Evolutionary conservation across 2,888 invertebrate genomes (phyloP), one percentile per base, ranked within the genome.

Genomic region (Dasypogon diadema): DNA sequence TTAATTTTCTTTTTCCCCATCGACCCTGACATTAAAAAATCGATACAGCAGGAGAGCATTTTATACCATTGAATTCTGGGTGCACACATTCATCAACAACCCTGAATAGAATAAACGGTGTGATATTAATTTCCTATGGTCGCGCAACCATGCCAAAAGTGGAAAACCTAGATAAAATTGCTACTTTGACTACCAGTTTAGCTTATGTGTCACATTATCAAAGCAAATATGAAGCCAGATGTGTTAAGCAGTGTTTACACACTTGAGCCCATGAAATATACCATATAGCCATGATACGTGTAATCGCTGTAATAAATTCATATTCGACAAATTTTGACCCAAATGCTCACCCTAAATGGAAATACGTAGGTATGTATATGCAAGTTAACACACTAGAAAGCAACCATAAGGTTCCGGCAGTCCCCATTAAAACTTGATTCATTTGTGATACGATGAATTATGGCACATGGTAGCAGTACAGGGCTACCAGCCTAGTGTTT

Each of bases 351-450:
- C 42, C 42, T 42, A 42, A 42, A 42, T 42, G 12, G 42, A 42
- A 42, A 30, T 30, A 30, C 30, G 30, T 30, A 8, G 30, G 30
- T 30, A 30, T 8, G 2, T 12, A 42, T 12, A 42, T 42, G 42
- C 42, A 12, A 3, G 42, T 8, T 42, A 42, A 12, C 42, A 12
- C 42, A 6, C 5, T 42, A 2, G 12, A 42, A 12, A 42, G 42
- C 8, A 12, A 42, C 42, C 42, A 42, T 42, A 42, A 42, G 42
- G 42, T 42, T 42, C 42, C n/a, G 2, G 42, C n/a, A 42, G n/a
- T 12, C 42, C 51, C 18, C 51, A 51, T 51, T 51, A 51, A 51
- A 51, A 18, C 51, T 51, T 51, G 51, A 51, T 51, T 51, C 16
- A 51, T 51, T 21, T 21, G 51, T 51, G 51, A 42, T 42, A 42